phyloP scores from a whole-genome alignment of 1,140 invertebrate species.

The Ectropis grisescens region DNA sequence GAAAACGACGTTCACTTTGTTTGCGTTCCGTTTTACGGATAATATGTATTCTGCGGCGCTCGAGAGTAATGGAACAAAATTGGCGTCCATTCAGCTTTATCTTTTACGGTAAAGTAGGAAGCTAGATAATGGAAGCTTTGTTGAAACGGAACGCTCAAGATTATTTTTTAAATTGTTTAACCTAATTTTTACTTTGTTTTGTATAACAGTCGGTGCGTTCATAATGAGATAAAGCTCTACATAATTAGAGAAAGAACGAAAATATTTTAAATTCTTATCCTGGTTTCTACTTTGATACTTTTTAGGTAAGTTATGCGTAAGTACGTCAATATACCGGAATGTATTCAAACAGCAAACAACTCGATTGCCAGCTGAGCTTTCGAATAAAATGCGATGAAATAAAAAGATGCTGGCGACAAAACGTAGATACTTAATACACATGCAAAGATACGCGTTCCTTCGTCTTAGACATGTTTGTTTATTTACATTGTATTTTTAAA shows the following conservation, averaged over 20 bases:
- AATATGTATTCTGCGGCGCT: slow-evolving; percentile 51
- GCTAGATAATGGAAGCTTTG: slow-evolving; percentile 60
- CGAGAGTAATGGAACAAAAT: slow-evolving; percentile 62
- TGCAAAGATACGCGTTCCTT: too few relatives aligned
- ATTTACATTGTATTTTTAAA: too few relatives aligned
- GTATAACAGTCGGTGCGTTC: too few relatives aligned
- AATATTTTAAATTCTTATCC: too few relatives aligned
- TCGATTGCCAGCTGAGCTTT: slow-evolving; percentile 57
- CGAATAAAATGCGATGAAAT: slow-evolving; percentile 66
- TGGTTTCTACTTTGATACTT: too few relatives aligned
- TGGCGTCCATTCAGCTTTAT: slow-evolving; percentile 57
- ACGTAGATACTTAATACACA: slow-evolving; percentile 57
- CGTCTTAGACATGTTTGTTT: too few relatives aligned
- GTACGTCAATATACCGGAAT: too few relatives aligned
- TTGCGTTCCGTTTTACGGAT: slow-evolving; percentile 65
- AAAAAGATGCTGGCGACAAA: slow-evolving; percentile 64
- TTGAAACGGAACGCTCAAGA: slow-evolving; percentile 37
- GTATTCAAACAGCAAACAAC: slow-evolving; percentile 43
- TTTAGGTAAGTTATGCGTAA: too few relatives aligned
- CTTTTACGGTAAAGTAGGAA: slow-evolving; percentile 43
- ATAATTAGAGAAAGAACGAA: slow-evolving; percentile 11
- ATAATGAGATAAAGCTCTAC: too few relatives aligned
- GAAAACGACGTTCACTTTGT: slow-evolving; percentile 64
- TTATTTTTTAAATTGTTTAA: slow-evolving; percentile 58
- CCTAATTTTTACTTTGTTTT: slow-evolving; percentile 51